A percentile compares a stretch with the other conserved stretches of the same genome.
These are phyloP conservation scores for Yoshiicerus persimilis DNA, from an alignment of 1,140 invertebrate species.

Conservation along the genomic window DNA sequence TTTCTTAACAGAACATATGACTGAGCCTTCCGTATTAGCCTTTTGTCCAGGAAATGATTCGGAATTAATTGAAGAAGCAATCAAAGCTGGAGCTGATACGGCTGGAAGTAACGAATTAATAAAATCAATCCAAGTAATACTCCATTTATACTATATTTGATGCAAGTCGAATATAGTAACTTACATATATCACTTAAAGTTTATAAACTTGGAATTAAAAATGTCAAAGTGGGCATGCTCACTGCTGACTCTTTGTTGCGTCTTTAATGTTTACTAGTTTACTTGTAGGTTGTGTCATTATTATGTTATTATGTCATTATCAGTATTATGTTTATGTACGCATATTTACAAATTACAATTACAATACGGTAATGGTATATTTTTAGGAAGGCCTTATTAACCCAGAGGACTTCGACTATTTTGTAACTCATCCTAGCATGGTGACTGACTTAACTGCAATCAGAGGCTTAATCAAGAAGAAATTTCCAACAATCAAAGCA, in stretches of 20 bases:
- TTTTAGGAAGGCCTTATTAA: constrained; percentile 65
- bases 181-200: too few relatives aligned
- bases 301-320: too few relatives aligned
- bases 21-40: constrained; percentile 63
- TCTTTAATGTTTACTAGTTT: too few relatives aligned
- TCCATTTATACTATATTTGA: too few relatives aligned
- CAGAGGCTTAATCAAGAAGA: constrained; percentile 71
- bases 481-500: constrained; percentile 68
- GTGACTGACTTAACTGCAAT: constrained; percentile 71
- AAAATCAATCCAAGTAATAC: constrained; percentile 68
- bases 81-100: constrained; percentile 66
- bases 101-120: constrained; percentile 70
- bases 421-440: constrained; percentile 75
- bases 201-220: too few relatives aligned
- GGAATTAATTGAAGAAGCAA: constrained; percentile 61
- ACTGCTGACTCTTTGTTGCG: too few relatives aligned
- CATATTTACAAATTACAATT: too few relatives aligned
- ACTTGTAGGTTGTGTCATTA: too few relatives aligned
- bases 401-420: constrained; percentile 69
- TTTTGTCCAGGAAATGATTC: constrained; percentile 59
- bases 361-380: neutral
- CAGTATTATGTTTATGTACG: too few relatives aligned
- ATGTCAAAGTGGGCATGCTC: too few relatives aligned
- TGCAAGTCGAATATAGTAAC: too few relatives aligned
- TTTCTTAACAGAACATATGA: constrained; percentile 46